These are phyloP conservation scores for Eulemur mongoz DNA, from an alignment of 2,797 vertebrate species.

Conservation along the genomic window DNA sequence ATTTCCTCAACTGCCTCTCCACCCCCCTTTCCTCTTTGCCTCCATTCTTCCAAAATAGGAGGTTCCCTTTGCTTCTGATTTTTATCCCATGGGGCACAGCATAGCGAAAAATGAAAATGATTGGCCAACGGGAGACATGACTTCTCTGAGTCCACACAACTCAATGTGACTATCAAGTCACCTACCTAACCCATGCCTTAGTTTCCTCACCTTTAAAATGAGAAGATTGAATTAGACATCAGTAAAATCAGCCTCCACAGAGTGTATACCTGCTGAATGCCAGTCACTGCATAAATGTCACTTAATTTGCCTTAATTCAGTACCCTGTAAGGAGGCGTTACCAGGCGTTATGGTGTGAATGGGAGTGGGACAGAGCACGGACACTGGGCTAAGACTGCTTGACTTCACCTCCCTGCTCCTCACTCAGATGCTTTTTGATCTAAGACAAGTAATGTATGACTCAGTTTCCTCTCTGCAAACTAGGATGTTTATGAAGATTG, in stretches of 20 bases:
- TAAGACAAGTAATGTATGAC: neutral
- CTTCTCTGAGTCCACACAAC: neutral
- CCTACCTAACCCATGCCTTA: neutral
- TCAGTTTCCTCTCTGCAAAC: neutral
- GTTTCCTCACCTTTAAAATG: neutral
- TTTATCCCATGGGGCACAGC: neutral
- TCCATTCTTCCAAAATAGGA: neutral
- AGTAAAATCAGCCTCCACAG: neutral
- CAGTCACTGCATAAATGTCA: neutral
- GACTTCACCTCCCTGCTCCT: neutral
- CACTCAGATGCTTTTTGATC: neutral
- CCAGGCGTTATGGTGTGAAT: neutral
- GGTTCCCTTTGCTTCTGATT: neutral
- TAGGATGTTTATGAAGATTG: neutral
- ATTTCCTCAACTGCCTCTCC: too few species aligned
- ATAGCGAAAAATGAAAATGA: neutral
- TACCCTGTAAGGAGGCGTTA: neutral
- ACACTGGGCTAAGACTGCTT: neutral
- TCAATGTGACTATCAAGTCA: neutral
- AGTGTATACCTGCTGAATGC: neutral
- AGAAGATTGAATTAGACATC: neutral
- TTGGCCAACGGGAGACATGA: neutral
- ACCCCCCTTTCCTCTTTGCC: neutral
- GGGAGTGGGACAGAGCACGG: rapidly evolving
- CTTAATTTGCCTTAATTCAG: neutral